These are phyloP conservation scores for Melanotaenia pygmaea DNA, from an alignment of 2,797 vertebrate species.

Conservation along the genomic window DNA sequence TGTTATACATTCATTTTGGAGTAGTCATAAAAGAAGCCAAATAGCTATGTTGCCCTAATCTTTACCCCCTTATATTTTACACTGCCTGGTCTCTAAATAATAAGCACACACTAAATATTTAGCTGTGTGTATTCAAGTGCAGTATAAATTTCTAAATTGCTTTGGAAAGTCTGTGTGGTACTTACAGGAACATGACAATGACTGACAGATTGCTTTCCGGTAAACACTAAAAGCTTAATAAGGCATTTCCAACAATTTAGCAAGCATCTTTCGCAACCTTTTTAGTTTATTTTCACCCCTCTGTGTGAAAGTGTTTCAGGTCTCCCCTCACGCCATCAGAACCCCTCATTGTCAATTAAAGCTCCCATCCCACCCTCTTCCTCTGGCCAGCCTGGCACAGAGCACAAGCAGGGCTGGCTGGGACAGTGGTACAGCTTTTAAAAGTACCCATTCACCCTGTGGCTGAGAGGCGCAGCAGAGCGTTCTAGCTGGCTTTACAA, in stretches of 20 bases:
- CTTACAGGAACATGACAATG: neutral
- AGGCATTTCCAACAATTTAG: slow-evolving; percentile 34
- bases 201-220: slow-evolving; percentile 7
- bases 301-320: slow-evolving; percentile 42
- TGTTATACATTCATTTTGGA: neutral
- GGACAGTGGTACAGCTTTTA: slow-evolving; percentile 68
- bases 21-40: neutral
- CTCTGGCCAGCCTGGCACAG: slow-evolving; percentile 58
- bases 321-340: slow-evolving; percentile 50
- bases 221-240: slow-evolving; percentile 7
- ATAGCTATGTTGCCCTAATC: neutral
- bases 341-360: slow-evolving; percentile 59
- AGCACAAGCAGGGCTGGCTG: slow-evolving; percentile 60
- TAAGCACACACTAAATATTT: neutral
- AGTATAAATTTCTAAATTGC: neutral
- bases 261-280: slow-evolving; percentile 27
- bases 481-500: slow-evolving; percentile 65
- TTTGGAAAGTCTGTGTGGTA: neutral
- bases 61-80: neutral
- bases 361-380: slow-evolving; percentile 12
- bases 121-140: neutral
- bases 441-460: slow-evolving; percentile 67
- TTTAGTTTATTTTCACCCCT: slow-evolving; percentile 35
- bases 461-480: slow-evolving; percentile 63
- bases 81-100: neutral